phyloP scores from a whole-genome alignment of 2,888 invertebrate genomes.

The Punctoribates punctum region DNA sequence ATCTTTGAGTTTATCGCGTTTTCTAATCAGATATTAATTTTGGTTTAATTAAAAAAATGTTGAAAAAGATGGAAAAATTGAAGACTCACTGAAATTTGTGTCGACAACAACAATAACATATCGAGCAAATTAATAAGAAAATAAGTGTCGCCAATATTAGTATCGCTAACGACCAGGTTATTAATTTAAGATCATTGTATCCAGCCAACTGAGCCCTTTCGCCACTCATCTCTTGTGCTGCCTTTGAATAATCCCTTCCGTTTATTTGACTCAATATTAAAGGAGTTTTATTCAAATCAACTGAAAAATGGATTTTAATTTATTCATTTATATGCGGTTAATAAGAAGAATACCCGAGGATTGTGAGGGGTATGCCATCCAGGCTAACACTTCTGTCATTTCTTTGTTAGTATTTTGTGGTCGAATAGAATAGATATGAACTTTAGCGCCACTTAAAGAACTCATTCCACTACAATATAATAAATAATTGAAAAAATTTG shows the following conservation, averaged over 20 bases:
- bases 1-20: not conserved
- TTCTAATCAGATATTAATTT: constrained; percentile 3
- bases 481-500: not conserved
- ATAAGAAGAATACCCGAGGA: constrained; percentile 37
- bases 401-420: not conserved
- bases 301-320: constrained; percentile 32
- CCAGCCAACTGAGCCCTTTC: constrained; percentile 37
- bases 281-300: not conserved
- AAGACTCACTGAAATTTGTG: not conserved
- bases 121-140: constrained; percentile 44
- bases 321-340: not conserved
- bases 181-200: constrained; percentile 42
- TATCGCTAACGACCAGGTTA: constrained; percentile 46
- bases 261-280: constrained; percentile 14
- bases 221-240: not conserved
- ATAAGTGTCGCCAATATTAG: constrained; percentile 44
- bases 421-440: constrained; percentile 45
- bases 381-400: constrained; percentile 41
- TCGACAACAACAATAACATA: constrained; percentile 43
- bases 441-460: constrained; percentile 47
- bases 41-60: not conserved
- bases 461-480: constrained; percentile 45
- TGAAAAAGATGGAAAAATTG: not conserved
- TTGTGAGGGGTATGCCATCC: constrained; percentile 47
- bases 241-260: not conserved